A percentile compares a stretch with the other conserved stretches of the same genome.
Conservation (phyloP, 1,140 invertebrate species). For the Hypothenemus hampei region DNA sequence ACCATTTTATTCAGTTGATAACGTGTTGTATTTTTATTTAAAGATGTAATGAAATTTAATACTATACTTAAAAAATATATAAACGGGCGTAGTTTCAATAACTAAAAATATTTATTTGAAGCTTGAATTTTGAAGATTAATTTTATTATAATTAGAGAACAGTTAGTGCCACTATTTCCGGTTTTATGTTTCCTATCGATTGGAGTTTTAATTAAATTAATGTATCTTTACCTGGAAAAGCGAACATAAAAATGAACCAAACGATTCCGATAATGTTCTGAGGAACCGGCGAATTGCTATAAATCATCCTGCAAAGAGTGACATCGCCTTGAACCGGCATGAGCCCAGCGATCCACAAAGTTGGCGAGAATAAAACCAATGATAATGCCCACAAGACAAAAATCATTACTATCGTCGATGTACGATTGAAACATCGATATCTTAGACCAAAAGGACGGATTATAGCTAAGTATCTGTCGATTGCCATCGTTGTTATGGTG, state of each 20-base stretch:
- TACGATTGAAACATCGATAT: slow-evolving; percentile 60
- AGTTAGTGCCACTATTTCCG: too few relatives aligned
- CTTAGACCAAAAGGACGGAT: slow-evolving; percentile 59
- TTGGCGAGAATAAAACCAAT: slow-evolving; percentile 60
- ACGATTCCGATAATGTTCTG: slow-evolving; percentile 58
- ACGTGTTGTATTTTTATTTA: too few relatives aligned
- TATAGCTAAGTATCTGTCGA: slow-evolving; percentile 71
- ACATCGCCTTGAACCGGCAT: slow-evolving; percentile 11
- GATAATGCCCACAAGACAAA: slow-evolving; percentile 60
- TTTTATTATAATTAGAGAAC: too few relatives aligned
- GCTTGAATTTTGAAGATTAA: too few relatives aligned
- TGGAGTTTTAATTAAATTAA: too few relatives aligned
- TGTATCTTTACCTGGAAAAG: slow-evolving; percentile 60
- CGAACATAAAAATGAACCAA: slow-evolving; percentile 67
- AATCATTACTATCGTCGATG: slow-evolving; percentile 60
- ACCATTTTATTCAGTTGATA: too few relatives aligned
- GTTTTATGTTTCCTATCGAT: too few relatives aligned
- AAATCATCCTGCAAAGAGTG: slow-evolving; percentile 55
- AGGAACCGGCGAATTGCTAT: slow-evolving; percentile 38
- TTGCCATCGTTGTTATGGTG: slow-evolving; percentile 72
- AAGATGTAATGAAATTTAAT: too few relatives aligned
- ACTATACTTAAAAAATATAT: too few relatives aligned
- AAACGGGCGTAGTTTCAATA: too few relatives aligned
- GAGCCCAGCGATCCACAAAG: slow-evolving; percentile 25
- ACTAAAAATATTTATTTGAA: too few relatives aligned